Base-by-base conservation (phyloP, 2,113 vertebrate species). In the Chrysemys picta region DNA sequence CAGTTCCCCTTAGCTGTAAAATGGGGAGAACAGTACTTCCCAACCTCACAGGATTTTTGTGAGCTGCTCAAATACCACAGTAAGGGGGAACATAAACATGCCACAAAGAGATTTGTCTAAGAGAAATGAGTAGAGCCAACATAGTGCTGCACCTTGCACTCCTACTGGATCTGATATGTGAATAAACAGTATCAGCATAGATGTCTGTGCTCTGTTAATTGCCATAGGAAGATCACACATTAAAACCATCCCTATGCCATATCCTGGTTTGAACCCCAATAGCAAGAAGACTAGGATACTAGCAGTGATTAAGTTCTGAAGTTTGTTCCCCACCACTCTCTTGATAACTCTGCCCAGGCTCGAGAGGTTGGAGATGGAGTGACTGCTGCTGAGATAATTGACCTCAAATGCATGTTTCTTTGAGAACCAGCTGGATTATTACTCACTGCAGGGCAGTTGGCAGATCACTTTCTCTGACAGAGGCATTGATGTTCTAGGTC, bases 101-200 rank as follows among this genome's bases (percentile, higher is more conserved):
- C 95, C 96, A 96, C 96, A 93, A 89, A 96, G 95, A 96, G 11
- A 97, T 96, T 96, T 97, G 94, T 96, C 96, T 95, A 96, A 96
- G 88, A 96, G 84, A 90, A 98, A 94, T 94, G 93, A 97, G 90
- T 87, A 97, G 96, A 98, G 93, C 83, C 92, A 97, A 95, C 91
- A 52, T 47, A 95, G 53, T 83, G 87, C 91, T 94, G 96, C 96
- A 97, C 88, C 89, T 90, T 91, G 89, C 89, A 94, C 95, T 91
- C 92, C 94, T 95, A 87, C 89, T 93, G 76, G 89, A 94, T 83
- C 89, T 93, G 92, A n/a, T 82, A 93, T 89, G 95, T 47, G 79
- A 88, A 94, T 93, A 89, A 96, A 97, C 94, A 97, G 91, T 87
- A 95, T 96, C 19, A 0, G 88, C 94, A 96, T 88, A 96, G 89